Evolutionary conservation across 2,888 invertebrate species (phyloP).

Genomic region (Acronicta psi): DNA sequence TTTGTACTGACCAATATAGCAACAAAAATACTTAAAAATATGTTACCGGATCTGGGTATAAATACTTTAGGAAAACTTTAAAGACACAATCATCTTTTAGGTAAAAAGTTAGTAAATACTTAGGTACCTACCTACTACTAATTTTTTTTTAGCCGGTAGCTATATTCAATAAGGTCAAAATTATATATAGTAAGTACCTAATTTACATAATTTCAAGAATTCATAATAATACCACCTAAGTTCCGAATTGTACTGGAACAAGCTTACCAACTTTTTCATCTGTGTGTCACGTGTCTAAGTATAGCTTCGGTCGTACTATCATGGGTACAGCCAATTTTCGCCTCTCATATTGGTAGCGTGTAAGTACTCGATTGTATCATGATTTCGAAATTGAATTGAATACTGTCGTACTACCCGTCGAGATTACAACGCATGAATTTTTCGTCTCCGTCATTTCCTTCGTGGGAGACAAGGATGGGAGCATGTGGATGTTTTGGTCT

Average conservation of each 20-base stretch:
- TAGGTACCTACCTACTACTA: too few relatives aligned
- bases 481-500: slow-evolving; percentile 26
- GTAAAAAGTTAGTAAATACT: too few relatives aligned
- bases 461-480: slow-evolving; percentile 47
- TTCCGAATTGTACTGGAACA: background rate
- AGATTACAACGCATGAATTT: slow-evolving; percentile 43
- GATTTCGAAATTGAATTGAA: slow-evolving; percentile 84
- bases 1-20: too few relatives aligned
- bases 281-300: slow-evolving; percentile 69
- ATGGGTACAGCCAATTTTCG: slow-evolving; percentile 81
- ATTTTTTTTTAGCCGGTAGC: too few relatives aligned
- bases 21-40: too few relatives aligned
- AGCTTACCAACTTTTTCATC: slow-evolving; percentile 30
- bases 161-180: too few relatives aligned
- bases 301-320: slow-evolving; percentile 73
- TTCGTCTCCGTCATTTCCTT: slow-evolving; percentile 53
- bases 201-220: too few relatives aligned
- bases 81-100: too few relatives aligned
- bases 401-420: slow-evolving; percentile 67
- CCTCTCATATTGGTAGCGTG: slow-evolving; percentile 85
- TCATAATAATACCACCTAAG: too few relatives aligned
- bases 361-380: slow-evolving; percentile 80
- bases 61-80: too few relatives aligned
- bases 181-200: too few relatives aligned
- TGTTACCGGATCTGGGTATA: too few relatives aligned